Base-by-base conservation (phyloP, 2,888 invertebrate species). In the Lasioglossum morio region DNA sequence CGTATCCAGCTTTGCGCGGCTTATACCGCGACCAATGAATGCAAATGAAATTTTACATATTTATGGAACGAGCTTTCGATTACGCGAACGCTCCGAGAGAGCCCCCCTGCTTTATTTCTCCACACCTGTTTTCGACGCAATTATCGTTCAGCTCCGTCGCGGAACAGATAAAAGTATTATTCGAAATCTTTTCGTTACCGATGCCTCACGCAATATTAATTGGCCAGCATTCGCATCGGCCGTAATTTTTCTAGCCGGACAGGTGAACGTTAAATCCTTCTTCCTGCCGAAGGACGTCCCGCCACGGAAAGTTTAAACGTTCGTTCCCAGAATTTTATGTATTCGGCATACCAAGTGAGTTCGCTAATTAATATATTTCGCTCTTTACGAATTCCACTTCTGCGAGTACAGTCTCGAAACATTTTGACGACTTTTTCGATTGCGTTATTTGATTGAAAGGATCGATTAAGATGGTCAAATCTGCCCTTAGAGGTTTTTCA, bases 41-140 rank as follows among this genome's bases (percentile, higher is more conserved):
- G 90, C 81, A 91, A 92, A 91, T 90, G 88, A 85, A 84, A 89
- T 90, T 89, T 90, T 87, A 84, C 86, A 86, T 88, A 90, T 89
- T 90, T 89, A 88, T 86, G 77, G 48, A 82, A 72, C 46, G 40
- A 4, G 46, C 72, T 27, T 48, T 72, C 72, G 48, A 72, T 72
- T 19, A 46, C 53, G 19, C 75, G 37, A 19, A 53, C 53, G 4
- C 60, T 60, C 23, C 66, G 66, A 1, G 23, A 10, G 23, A 53
- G 8, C 8, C 37, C 66, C 37, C 23, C 7, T 43, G 66, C 66
- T 69, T 69, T 69, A 37, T 69, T 37, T 23, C 34, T 37, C 37
- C 10, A n/a, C 69, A 12, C n/a, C 37, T 69, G 69, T 69, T 69
- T 69, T 69, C 69, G 69, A 69, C 37, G 37, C 69, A 40, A 69